Percentiles rank a stretch among this genome's conserved stretches.
Evolutionary conservation across 1,140 invertebrate species (phyloP).

Genomic region (Hycleus phaleratus): DNA sequence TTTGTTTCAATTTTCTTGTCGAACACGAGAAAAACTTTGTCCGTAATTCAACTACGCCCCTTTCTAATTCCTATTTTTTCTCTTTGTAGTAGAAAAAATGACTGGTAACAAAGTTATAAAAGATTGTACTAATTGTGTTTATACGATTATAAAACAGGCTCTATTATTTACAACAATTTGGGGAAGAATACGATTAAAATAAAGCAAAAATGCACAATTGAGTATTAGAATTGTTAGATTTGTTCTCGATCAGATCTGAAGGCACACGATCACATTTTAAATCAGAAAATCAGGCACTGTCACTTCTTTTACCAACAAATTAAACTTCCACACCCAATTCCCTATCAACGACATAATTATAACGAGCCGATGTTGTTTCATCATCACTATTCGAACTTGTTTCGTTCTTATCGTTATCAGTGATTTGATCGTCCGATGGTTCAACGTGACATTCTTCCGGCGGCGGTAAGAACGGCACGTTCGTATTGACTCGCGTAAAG

Average conservation of each 20-base stretch:
- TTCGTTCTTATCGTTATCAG: slow-evolving; percentile 15
- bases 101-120: slow-evolving; percentile 35
- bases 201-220: slow-evolving; percentile 5
- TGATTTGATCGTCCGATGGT: slow-evolving; percentile 16
- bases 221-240: slow-evolving; percentile 15
- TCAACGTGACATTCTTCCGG: slow-evolving; percentile 48
- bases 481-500: slow-evolving; percentile 73
- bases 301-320: slow-evolving; percentile 13
- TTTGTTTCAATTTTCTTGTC: slow-evolving; percentile 10
- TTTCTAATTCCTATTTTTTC: too few relatives aligned
- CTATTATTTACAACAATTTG: too few relatives aligned
- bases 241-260: slow-evolving; percentile 24
- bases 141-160: slow-evolving; percentile 21
- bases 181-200: slow-evolving; percentile 18
- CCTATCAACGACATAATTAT: slow-evolving; percentile 60
- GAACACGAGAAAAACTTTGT: too few relatives aligned
- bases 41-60: too few relatives aligned
- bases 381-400: not conserved
- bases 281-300: slow-evolving; percentile 4
- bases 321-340: slow-evolving; percentile 62
- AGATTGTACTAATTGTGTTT: slow-evolving; percentile 29
- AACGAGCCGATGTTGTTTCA: slow-evolving; percentile 38
- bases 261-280: slow-evolving; percentile 26
- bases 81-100: slow-evolving; percentile 18
- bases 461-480: slow-evolving; percentile 69